A percentile compares a stretch with the other conserved stretches of the same genome.
phyloP scores from a whole-genome alignment of 2,113 vertebrate species.

The Apteryx mantelli region DNA sequence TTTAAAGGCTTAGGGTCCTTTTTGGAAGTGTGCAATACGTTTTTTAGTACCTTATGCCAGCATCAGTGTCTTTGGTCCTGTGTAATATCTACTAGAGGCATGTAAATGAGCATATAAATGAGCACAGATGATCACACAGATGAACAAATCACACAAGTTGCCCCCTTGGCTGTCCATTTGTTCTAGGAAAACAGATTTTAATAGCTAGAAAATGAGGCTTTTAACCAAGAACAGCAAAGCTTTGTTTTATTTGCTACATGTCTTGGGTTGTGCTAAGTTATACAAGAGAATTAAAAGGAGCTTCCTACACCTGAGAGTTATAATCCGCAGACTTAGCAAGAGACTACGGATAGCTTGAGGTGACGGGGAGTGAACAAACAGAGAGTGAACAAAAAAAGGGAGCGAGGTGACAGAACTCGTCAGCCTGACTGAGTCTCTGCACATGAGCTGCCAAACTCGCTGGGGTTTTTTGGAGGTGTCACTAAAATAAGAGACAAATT shows the following conservation, averaged over 20 bases:
- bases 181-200: neutral
- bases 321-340: neutral
- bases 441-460: neutral
- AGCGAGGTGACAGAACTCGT: neutral
- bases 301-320: neutral
- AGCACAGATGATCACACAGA: neutral
- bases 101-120: neutral
- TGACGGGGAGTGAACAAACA: neutral
- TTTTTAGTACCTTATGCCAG: neutral
- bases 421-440: neutral
- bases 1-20: neutral
- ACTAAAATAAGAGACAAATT: neutral
- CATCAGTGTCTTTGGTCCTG: neutral
- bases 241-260: neutral
- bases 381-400: neutral
- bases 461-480: neutral
- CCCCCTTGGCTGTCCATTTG: neutral
- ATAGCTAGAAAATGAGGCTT: neutral
- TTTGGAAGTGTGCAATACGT: neutral
- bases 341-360: neutral
- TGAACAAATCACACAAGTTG: neutral
- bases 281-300: neutral
- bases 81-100: neutral
- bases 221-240: neutral
- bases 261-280: neutral